Percentiles rank a stretch among this genome's conserved stretches.
phyloP scores from a whole-genome alignment of 1,140 invertebrate genomes.

The Platorchestia sp. region DNA sequence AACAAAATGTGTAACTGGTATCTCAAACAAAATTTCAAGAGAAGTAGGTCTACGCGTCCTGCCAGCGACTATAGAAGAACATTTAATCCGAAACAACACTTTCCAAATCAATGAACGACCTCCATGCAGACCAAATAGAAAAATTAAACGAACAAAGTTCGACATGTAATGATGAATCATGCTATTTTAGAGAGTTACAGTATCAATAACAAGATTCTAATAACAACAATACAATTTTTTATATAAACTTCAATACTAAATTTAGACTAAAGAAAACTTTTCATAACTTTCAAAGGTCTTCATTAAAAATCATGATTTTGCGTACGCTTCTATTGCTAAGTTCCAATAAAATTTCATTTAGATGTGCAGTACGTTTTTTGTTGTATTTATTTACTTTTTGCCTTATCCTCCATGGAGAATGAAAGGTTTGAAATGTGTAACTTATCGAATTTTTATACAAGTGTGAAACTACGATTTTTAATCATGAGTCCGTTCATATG shows the following conservation, averaged over 20 bases:
- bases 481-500: neutral
- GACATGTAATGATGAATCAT: too few species aligned
- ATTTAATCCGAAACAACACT: neutral
- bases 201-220: too few species aligned
- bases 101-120: neutral
- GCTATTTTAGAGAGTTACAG: too few species aligned
- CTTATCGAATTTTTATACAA: neutral
- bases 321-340: neutral
- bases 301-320: neutral
- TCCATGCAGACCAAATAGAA: neutral
- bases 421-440: neutral
- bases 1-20: neutral
- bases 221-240: too few species aligned
- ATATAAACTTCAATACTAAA: neutral
- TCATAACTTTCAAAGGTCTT: neutral
- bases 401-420: neutral
- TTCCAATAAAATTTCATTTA: neutral
- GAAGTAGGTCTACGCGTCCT: neutral
- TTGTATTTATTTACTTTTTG: neutral
- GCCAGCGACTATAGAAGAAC: neutral
- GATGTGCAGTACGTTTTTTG: neutral
- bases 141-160: too few species aligned
- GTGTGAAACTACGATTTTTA: neutral
- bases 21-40: neutral
- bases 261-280: neutral